Base-by-base conservation (phyloP, 2,113 vertebrate species). In the Corydoras sp. region DNA sequence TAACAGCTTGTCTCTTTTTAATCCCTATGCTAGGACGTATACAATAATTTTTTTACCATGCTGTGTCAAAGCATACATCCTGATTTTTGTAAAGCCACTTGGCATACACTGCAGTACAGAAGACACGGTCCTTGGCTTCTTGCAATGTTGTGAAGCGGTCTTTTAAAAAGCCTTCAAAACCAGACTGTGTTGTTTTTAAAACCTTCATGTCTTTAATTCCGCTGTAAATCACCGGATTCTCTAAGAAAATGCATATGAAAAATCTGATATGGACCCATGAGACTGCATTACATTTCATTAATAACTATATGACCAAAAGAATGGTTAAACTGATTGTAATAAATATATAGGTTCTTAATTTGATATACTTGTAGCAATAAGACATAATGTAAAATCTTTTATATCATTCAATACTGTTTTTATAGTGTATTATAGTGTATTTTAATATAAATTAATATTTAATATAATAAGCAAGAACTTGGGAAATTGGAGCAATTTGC, bases 141-240 rank as follows among this genome's bases (percentile, higher is more conserved):
- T 91, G 88, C 76, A 99, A 90, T 0, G 94, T 98, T 6, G 95
- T 98, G 75, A 94, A 91, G 63, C 88, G 90, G 62, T 96, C 92
- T 75, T 82, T 90, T 18, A 87, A 77, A 81, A 99, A 99, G 7
- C 93, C 92, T 80, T 91, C 90, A 65, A 98, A 99, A 74, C 97
- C 94, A 35, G 95, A 97, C 84, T 94, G 92, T 0, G 95, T 97
- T 11, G 96, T 96, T 85, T 99, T 99, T 83, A 98, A 87, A 64
- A 99, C 83, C 62, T 89, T 95, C 86, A 99, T 90, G 76, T 94
- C 88, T 81, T 91, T 94, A 68, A 99, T 81, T 75, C 97, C 97
- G 71, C 93, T 88, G 83, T 91, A 89, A 82, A 98, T 61, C 65
- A 93, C 81, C 4, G 94, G 92, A 63, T 72, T 65, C 69, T 85